phyloP scores from a whole-genome alignment of 2,797 vertebrate species.

The Ptychadena robeensis region DNA sequence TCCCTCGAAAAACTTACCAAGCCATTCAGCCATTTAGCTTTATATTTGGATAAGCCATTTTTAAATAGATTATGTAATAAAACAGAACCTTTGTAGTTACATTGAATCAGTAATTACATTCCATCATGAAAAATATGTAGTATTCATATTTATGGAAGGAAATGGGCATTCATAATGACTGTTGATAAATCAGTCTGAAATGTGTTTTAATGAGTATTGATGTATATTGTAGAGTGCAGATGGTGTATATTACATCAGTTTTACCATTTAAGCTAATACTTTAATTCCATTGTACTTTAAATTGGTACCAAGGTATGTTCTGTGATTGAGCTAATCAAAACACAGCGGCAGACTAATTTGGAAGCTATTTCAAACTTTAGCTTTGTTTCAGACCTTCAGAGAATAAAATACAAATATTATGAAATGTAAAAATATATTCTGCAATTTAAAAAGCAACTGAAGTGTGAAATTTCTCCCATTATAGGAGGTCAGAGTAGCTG shows the following conservation, averaged over 20 bases:
- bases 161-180: too few species aligned
- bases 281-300: neutral
- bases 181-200: too few species aligned
- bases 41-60: too few species aligned
- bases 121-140: too few species aligned
- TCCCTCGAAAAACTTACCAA: too few species aligned
- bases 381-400: conserved; percentile 7
- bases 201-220: too few species aligned
- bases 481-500: conserved; percentile 18
- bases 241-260: neutral
- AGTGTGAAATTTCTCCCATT: conserved; percentile 22
- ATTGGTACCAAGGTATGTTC: neutral
- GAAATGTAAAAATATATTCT: conserved; percentile 15
- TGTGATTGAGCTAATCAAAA: neutral
- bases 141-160: too few species aligned
- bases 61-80: too few species aligned
- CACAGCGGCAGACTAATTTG: neutral
- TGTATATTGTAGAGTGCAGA: neutral
- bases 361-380: neutral
- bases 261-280: neutral
- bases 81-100: too few species aligned
- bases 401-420: conserved; percentile 34
- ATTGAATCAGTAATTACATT: too few species aligned
- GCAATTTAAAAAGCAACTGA: conserved; percentile 28
- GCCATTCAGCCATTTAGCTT: too few species aligned